Base-by-base conservation (phyloP, 2,888 invertebrate species). In the Lymantria monacha region DNA sequence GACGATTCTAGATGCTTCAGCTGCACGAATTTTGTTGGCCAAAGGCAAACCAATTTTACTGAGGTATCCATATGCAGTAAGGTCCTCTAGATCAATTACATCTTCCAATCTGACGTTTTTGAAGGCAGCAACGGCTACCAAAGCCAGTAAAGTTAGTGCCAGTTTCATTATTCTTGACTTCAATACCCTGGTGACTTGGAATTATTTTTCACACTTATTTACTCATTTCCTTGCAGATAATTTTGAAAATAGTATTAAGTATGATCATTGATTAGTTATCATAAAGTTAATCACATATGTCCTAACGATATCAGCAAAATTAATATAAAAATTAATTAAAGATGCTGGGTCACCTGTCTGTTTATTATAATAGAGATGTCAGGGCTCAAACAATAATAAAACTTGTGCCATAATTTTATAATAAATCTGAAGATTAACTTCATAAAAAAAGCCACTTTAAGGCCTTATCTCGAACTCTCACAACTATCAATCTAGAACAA, bases 51-150 rank as follows among this genome's bases (percentile, higher is more conserved):
- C 51, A 38, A 46, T 14, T 14, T 38, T 46, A 5, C n/a, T 15
- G 3, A 43, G 33, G 15, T 46, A 51, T 12, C 40, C 51, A 13
- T 40, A 51, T 0, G 31, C 51, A 0, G 11, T 62, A 45, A 56
- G 57, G 43, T 54, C 51, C 13, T 62, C 59, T 10, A 49, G 48
- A 12, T 53, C 54, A 9, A 62, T 49, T 8, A 61, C 37, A 36
- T 52, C 54, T 46, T 52, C 49, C 14, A 51, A 33, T 38, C 62
- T 48, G 14, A 57, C 36, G 48, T 50, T 56, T 44, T 50, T 59
- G 12, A 53, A 53, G 42, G 48, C 51, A 14, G 60, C 61, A 7
- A 59, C 54, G 11, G 60, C 57, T 40, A 56, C 58, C 10, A 71
- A 42, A 41, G 54, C 55, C 46, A 68, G 41, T 1, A 70, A 40